Evolutionary conservation across 1,140 invertebrate genomes (phyloP).

Genomic region (Drosophila miranda): DNA sequence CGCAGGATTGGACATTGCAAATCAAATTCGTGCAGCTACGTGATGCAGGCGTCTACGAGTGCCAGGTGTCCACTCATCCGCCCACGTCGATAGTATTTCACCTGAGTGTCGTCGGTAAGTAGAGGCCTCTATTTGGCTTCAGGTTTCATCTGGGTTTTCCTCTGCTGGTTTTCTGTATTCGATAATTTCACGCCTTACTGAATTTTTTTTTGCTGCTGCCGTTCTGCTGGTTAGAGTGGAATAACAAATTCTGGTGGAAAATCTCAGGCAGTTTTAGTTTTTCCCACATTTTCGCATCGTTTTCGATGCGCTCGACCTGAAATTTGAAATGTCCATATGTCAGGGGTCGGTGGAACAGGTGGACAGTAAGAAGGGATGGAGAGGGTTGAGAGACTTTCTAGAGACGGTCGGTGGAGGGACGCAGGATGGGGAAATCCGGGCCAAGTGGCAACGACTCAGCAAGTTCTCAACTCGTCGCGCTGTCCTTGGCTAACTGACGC

Average conservation of each 20-base stretch:
- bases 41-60: slow-evolving; percentile 92
- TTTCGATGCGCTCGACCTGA: slow-evolving; percentile 68
- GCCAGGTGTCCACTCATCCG: slow-evolving; percentile 94
- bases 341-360: slow-evolving; percentile 15
- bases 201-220: slow-evolving; percentile 42
- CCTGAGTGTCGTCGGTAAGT: slow-evolving; percentile 92
- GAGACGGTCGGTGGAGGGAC: slow-evolving; percentile 19
- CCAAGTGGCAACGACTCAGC: slow-evolving; percentile 67
- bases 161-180: slow-evolving; percentile 21
- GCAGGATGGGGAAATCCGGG: slow-evolving; percentile 30
- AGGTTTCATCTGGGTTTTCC: slow-evolving; percentile 4
- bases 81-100: slow-evolving; percentile 92
- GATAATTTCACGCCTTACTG: slow-evolving; percentile 65
- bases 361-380: background rate
- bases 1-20: slow-evolving; percentile 92
- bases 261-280: slow-evolving; percentile 48
- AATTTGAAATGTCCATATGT: slow-evolving; percentile 74
- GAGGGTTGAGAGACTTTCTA: background rate
- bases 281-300: slow-evolving; percentile 33
- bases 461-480: slow-evolving; percentile 54
- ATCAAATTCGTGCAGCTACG: slow-evolving; percentile 91
- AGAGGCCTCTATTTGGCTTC: slow-evolving; percentile 22
- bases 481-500: slow-evolving; percentile 73
- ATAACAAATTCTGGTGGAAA: slow-evolving; percentile 53
- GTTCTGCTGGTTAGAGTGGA: slow-evolving; percentile 14